Percentiles rank a stretch among this genome's conserved stretches.
These are phyloP conservation scores for Molossus alvarezi DNA, from an alignment of 2,797 vertebrate genomes.

Conservation along the genomic window DNA sequence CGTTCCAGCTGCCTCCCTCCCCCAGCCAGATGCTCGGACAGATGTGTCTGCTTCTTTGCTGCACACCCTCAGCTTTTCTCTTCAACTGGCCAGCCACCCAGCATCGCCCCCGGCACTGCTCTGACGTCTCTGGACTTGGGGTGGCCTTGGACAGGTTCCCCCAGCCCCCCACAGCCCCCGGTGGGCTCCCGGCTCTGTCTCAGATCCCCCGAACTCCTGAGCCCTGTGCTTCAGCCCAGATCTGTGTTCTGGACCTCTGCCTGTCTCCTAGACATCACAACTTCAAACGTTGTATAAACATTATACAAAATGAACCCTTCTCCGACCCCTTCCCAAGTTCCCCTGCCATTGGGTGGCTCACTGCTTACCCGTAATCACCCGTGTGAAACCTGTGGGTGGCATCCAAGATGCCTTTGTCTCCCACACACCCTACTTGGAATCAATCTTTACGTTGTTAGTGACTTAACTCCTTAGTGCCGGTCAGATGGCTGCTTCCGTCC, in stretches of 20 bases:
- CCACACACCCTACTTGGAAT: background rate
- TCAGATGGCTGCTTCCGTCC: background rate
- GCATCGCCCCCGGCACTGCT: background rate
- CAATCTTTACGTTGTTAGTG: background rate
- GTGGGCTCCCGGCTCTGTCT: background rate
- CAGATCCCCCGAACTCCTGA: background rate
- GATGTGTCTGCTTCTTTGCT: background rate
- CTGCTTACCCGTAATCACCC: background rate
- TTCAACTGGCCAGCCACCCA: background rate
- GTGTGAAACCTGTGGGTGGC: background rate
- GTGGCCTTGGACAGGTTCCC: background rate
- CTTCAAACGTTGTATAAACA: background rate
- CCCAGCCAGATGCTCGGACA: background rate
- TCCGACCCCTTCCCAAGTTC: background rate
- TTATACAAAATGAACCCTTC: background rate
- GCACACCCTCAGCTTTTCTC: background rate
- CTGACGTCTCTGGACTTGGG: too few species aligned
- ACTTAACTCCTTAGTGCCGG: background rate
- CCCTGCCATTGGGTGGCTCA: too few species aligned
- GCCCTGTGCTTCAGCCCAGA: background rate
- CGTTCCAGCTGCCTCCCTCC: background rate
- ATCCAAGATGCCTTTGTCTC: background rate
- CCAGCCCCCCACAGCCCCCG: background rate
- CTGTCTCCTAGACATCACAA: background rate
- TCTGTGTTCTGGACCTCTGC: background rate